These are phyloP conservation scores for Epinephelus malabaricus DNA, from an alignment of 2,797 vertebrate genomes.

Conservation along the genomic window DNA sequence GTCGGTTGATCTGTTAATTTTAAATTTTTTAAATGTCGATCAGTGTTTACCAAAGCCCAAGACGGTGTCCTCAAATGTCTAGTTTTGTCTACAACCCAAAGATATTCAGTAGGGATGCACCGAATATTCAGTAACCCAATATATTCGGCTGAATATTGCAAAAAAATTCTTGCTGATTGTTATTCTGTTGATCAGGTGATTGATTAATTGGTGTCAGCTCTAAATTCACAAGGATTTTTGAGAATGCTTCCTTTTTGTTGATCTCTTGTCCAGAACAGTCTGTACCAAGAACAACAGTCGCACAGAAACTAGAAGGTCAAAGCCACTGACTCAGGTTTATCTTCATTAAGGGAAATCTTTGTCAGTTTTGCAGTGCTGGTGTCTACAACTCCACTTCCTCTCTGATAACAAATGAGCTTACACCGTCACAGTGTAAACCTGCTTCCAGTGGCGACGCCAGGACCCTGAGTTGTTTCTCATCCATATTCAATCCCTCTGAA, in stretches of 20 bases:
- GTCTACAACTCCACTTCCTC: constrained; percentile 59
- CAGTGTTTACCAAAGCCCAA: too few species aligned
- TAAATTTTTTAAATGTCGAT: too few species aligned
- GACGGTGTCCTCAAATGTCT: too few species aligned
- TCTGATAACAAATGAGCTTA: constrained; percentile 63
- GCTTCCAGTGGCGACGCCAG: constrained; percentile 60
- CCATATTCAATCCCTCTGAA: constrained; percentile 87
- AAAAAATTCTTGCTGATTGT: background rate
- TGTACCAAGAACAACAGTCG: background rate
- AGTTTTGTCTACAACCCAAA: too few species aligned
- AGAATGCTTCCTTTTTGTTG: background rate
- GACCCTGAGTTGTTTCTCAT: constrained; percentile 79
- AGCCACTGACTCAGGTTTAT: constrained; percentile 53
- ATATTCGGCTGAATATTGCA: too few species aligned
- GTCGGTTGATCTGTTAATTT: too few species aligned
- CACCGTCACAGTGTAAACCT: constrained; percentile 58
- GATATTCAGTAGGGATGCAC: too few species aligned
- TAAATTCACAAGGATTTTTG: background rate
- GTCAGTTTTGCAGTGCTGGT: constrained; percentile 46
- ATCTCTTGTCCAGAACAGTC: constrained; percentile 4
- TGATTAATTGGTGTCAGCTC: background rate
- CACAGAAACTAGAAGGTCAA: constrained; percentile 20
- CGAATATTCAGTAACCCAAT: too few species aligned
- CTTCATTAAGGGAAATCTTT: constrained; percentile 67
- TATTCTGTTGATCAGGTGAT: background rate